Percentiles rank a stretch among this genome's conserved stretches.
Evolutionary conservation across 2,888 invertebrate species (phyloP).

Genomic region (Brenthis daphne): DNA sequence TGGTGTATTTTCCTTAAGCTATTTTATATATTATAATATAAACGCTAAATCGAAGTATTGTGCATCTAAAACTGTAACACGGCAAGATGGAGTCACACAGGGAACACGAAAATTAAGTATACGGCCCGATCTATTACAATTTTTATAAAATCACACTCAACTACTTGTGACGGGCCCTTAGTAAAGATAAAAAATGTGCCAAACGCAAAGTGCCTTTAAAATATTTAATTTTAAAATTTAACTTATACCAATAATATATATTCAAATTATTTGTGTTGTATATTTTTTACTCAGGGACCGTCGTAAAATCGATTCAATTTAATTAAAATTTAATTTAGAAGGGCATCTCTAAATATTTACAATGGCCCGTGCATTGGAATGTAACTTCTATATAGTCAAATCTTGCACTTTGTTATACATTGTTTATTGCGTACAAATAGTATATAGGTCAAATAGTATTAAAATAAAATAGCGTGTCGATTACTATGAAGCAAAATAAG

Average conservation of each 20-base stretch:
- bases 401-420: background rate
- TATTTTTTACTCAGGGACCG: background rate
- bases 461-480: background rate
- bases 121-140: conserved; percentile 30
- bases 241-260: background rate
- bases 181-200: background rate
- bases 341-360: conserved; percentile 21
- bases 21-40: conserved; percentile 51
- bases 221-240: background rate
- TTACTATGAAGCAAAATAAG: background rate
- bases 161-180: background rate
- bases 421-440: conserved; percentile 8
- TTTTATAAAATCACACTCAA: conserved; percentile 2
- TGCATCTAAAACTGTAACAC: conserved; percentile 61
- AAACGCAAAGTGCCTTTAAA: background rate
- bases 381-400: conserved; percentile 8
- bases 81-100: conserved; percentile 54
- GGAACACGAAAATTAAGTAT: conserved; percentile 37
- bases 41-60: conserved; percentile 54
- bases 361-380: conserved; percentile 21
- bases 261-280: background rate
- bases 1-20: conserved; percentile 46
- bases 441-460: background rate
- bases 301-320: background rate
- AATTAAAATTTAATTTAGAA: conserved; percentile 19